Percentiles rank a stretch among this genome's conserved stretches.
Conservation (phyloP, 2,797 vertebrate genomes). For the Eulemur rubriventer region DNA sequence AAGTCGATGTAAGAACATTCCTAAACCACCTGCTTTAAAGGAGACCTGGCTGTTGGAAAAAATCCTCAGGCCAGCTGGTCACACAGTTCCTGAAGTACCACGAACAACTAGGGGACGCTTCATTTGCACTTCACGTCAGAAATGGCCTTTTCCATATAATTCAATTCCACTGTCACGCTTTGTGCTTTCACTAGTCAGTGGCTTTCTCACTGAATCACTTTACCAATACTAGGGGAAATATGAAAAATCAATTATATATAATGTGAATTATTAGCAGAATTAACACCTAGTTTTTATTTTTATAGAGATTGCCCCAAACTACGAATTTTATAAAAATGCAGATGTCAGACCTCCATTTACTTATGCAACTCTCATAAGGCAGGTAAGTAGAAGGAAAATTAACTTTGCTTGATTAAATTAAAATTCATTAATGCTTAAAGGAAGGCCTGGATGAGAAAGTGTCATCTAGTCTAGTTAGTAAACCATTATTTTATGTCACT, state of each 20-base stretch:
- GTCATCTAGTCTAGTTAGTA: constrained; percentile 91
- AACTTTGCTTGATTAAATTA: constrained; percentile 95
- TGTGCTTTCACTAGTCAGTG: constrained; percentile 64
- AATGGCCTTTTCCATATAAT: constrained; percentile 77
- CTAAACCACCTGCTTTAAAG: constrained; percentile 71
- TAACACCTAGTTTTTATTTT: constrained; percentile 88
- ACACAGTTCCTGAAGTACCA: not conserved
- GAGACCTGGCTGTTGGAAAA: constrained; percentile 62
- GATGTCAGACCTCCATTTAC: constrained; percentile 99
- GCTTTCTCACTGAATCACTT: constrained; percentile 72
- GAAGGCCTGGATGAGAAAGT: constrained; percentile 85
- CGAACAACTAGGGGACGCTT: constrained; percentile 59
- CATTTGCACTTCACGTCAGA: constrained; percentile 64
- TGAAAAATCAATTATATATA: constrained; percentile 60
- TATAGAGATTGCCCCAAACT: constrained; percentile 99
- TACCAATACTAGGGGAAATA: constrained; percentile 54
- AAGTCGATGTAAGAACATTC: constrained; percentile 55
- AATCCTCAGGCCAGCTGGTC: constrained; percentile 65
- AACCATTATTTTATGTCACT: constrained; percentile 94
- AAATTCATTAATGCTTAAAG: constrained; percentile 94
- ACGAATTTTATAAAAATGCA: constrained; percentile 99
- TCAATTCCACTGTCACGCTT: constrained; percentile 70
- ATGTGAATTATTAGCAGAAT: constrained; percentile 58
- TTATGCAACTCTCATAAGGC: constrained; percentile 99
- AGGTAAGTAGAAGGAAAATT: constrained; percentile 97